A percentile compares a stretch with the other conserved stretches of the same genome.
Conservation (phyloP, 2,113 vertebrate genomes). For the Kryptolebias marmoratus region DNA sequence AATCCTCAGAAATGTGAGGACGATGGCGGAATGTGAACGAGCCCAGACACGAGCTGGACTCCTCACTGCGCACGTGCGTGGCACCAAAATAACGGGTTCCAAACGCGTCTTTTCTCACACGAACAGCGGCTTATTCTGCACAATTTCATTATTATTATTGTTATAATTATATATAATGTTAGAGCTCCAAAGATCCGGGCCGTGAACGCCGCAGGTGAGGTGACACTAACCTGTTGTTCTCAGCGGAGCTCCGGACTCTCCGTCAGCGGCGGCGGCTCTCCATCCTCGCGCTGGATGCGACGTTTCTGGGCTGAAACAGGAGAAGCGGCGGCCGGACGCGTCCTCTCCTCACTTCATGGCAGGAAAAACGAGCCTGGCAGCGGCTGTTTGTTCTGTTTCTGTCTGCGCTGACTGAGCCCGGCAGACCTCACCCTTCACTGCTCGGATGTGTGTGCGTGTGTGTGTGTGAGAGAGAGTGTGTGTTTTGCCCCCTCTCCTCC, state of each 20-base stretch:
- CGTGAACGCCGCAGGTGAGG: conserved; percentile 6
- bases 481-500: not conserved
- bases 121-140: not conserved
- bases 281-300: conserved; percentile 36
- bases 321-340: not conserved
- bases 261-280: conserved; percentile 57
- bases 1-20: conserved; percentile 1
- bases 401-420: conserved; percentile 38
- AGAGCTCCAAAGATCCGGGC: no score
- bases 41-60: conserved; percentile 18
- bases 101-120: not conserved
- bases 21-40: conserved; percentile 19
- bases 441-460: conserved; percentile 9
- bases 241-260: conserved; percentile 62
- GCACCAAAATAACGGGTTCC: conserved; percentile 3
- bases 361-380: conserved; percentile 17
- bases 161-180: no score
- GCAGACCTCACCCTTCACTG: conserved; percentile 51
- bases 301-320: not conserved
- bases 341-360: conserved; percentile 44
- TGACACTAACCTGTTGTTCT: conserved; percentile 80
- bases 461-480: not conserved
- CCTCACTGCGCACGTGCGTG: conserved; percentile 46
- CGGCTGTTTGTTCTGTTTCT: not conserved
- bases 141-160: no score